Base-by-base conservation (phyloP, 2,113 vertebrate species). In the Epinephelus moara region DNA sequence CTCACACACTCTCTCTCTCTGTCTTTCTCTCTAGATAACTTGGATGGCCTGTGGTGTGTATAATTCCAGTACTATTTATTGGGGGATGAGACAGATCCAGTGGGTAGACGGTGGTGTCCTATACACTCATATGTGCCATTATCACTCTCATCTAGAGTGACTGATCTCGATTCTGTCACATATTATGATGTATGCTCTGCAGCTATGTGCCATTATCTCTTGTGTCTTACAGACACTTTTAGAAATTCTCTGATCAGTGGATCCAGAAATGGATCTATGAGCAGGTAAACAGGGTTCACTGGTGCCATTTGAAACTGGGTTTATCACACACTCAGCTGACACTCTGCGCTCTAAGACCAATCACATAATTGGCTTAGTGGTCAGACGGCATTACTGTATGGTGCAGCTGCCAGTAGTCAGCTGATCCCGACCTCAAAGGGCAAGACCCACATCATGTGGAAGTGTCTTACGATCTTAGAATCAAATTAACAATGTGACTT, bases 311-410 rank as follows among this genome's bases (percentile, higher is more conserved):
- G 79, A 68, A 80, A 15, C 9, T 33, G 69, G 75, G 61, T 81
- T 92, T 75, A 76, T 83, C 64, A 52, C 69, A 87, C 66, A 61
- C 57, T 60, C 33, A 42, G 72, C 75, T 85, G 53, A 57, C 66
- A 52, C 61, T 69, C 61, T 69, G 53, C 40, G 30, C 45, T 23
- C 55, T 71, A 70, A 78, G 67, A 77, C 85, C 62, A 60, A 86
- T 76, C 78, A 77, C 83, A 60, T 94, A 94, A 94, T 93, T 92
- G 91, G 86, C 88, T 94, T 92, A 94, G 71, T 63, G 56, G 75
- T 61, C 77, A 81, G 82, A 82, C 73, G 62, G 82, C 15, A 76
- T 85, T 85, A 74, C 53, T 27, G 18, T 45, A 45, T 11, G 14
- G 69, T 74, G 42, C 78, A 81, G 62, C 75, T 87, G 80, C 80